These are phyloP conservation scores for Cirrhinus mrigala DNA, from an alignment of 2,797 vertebrate genomes.

Conservation along the genomic window DNA sequence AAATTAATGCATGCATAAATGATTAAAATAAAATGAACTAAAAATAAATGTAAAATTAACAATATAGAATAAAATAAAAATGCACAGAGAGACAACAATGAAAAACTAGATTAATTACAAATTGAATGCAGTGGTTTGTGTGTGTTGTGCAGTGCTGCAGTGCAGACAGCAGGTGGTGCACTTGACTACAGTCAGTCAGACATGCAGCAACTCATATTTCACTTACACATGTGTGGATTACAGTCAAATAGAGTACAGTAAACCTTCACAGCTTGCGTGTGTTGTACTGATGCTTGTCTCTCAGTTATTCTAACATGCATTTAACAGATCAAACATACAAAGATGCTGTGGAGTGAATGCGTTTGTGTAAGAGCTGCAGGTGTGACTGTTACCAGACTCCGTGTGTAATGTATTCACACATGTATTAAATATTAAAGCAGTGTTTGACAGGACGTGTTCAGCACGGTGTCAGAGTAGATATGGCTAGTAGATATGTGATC, in stretches of 20 bases:
- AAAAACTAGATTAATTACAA: background rate
- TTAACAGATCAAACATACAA: background rate
- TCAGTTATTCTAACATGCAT: background rate
- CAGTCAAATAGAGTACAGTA: background rate
- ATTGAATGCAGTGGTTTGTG: background rate
- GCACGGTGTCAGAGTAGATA: slow-evolving; percentile 61
- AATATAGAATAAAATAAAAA: background rate
- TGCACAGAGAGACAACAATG: background rate
- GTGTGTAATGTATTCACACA: slow-evolving; percentile 52
- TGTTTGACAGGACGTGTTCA: slow-evolving; percentile 64
- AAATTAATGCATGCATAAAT: background rate
- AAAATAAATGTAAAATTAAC: background rate
- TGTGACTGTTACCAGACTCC: slow-evolving; percentile 13
- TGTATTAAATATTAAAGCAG: slow-evolving; percentile 75
- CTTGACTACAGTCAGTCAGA: background rate
- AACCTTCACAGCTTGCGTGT: background rate
- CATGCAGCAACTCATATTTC: background rate
- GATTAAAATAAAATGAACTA: background rate
- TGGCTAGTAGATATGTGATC: slow-evolving; percentile 63
- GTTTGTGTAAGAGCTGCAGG: background rate
- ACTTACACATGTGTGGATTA: background rate
- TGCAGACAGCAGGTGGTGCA: slow-evolving; percentile 33
- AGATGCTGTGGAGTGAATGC: background rate
- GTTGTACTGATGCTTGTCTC: background rate
- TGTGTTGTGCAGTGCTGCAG: background rate